Evolutionary conservation across 1,140 invertebrate species (phyloP).

Genomic region (Sarcophaga peregrina): DNA sequence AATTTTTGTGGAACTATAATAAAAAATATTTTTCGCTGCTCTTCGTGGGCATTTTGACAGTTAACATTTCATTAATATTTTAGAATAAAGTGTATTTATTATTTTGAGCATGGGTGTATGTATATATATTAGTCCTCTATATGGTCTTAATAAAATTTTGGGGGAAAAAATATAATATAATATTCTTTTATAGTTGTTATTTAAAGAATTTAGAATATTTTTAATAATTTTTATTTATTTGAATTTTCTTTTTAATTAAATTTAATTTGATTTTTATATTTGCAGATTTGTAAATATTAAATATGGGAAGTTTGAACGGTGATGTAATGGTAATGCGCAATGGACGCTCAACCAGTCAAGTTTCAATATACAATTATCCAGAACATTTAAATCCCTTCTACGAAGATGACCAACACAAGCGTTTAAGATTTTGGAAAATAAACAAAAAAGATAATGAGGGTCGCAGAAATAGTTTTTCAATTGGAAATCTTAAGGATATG

Average conservation of each 20-base stretch:
- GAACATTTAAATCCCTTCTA: conserved; percentile 79
- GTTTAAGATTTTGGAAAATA: conserved; percentile 70
- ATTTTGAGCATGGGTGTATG: no score
- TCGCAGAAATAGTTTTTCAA: conserved; percentile 70
- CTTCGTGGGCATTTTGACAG: no score
- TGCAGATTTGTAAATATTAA: conserved; percentile 2
- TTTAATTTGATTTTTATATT: neutral
- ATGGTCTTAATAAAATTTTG: no score
- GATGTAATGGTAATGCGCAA: conserved; percentile 48
- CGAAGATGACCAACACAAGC: conserved; percentile 74
- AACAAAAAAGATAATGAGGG: conserved; percentile 54
- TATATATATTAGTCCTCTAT: no score
- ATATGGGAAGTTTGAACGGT: conserved; percentile 49
- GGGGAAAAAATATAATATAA: no score
- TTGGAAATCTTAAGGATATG: conserved; percentile 70
- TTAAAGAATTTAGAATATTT: no score
- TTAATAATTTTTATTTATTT: no score
- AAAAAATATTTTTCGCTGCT: no score
- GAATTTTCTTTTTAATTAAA: neutral
- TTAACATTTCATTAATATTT: no score
- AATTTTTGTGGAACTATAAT: no score
- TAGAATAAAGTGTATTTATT: no score
- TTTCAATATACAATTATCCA: conserved; percentile 75
- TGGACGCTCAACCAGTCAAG: conserved; percentile 58
- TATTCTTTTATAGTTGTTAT: no score